These are phyloP conservation scores for Epistrophe eligans DNA, from an alignment of 2,888 invertebrate genomes.

Conservation along the genomic window DNA sequence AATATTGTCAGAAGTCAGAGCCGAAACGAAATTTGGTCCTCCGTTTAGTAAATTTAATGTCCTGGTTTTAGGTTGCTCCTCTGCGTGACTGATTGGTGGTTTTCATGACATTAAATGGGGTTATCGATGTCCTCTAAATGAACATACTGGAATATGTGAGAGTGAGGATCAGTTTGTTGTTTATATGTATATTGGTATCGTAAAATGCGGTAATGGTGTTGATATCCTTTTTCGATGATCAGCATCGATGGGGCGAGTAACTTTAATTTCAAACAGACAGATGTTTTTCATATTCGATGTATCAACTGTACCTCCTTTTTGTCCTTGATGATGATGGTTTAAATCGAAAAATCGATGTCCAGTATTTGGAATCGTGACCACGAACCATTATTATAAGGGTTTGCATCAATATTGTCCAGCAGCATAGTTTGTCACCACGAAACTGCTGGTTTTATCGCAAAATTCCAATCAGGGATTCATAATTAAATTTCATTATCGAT, in stretches of 20 bases:
- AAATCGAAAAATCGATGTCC: slow-evolving; percentile 55
- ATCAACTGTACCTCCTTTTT: neutral
- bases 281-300: slow-evolving; percentile 40
- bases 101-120: slow-evolving; percentile 74
- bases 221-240: slow-evolving; percentile 55
- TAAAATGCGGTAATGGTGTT: slow-evolving; percentile 34
- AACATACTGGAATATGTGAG: slow-evolving; percentile 14
- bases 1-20: slow-evolving; percentile 24
- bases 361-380: slow-evolving; percentile 50
- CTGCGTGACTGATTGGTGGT: slow-evolving; percentile 76
- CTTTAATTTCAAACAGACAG: slow-evolving; percentile 53
- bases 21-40: slow-evolving; percentile 64
- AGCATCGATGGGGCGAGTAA: neutral
- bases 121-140: slow-evolving; percentile 62
- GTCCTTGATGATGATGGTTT: slow-evolving; percentile 4
- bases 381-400: slow-evolving; percentile 6
- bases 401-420: slow-evolving; percentile 17
- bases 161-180: slow-evolving; percentile 46
- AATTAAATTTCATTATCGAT: slow-evolving; percentile 67
- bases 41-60: slow-evolving; percentile 28
- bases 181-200: slow-evolving; percentile 51
- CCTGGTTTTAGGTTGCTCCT: slow-evolving; percentile 47
- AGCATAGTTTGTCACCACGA: slow-evolving; percentile 9
- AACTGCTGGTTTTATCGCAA: slow-evolving; percentile 62
- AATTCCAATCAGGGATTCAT: slow-evolving; percentile 63